Evolutionary conservation across 2,888 invertebrate genomes (phyloP).

Genomic region (Clepsis dumicolana): DNA sequence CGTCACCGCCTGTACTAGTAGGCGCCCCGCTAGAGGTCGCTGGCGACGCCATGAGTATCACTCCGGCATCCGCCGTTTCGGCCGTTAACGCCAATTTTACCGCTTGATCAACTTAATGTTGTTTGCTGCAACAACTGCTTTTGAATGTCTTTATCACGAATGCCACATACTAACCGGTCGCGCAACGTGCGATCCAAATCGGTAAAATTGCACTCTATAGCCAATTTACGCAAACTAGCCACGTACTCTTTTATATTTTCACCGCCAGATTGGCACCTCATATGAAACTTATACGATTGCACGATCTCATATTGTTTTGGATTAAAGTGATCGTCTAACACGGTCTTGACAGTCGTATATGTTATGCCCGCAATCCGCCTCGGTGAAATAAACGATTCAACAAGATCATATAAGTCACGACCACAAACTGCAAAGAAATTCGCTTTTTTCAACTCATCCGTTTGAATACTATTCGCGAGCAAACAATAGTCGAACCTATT

Average conservation of each 20-base stretch:
- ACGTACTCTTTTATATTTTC: not conserved
- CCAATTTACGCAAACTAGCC: not conserved
- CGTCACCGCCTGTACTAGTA: not conserved
- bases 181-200: not conserved
- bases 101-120: too few relatives aligned
- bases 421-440: not conserved
- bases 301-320: not conserved
- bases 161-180: not conserved
- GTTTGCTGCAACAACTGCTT: too few relatives aligned
- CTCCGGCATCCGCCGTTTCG: too few relatives aligned
- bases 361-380: not conserved
- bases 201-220: not conserved
- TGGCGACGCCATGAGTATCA: too few relatives aligned
- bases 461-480: not conserved
- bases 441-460: not conserved
- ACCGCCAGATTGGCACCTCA: not conserved
- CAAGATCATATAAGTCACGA: not conserved
- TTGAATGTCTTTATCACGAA: too few relatives aligned
- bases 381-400: not conserved
- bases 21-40: too few relatives aligned
- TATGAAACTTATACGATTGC: not conserved
- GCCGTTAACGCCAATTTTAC: too few relatives aligned
- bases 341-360: not conserved
- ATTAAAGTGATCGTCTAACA: not conserved
- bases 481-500: not conserved